Percentiles rank a stretch among this genome's conserved stretches.
Conservation (phyloP, 2,113 vertebrate species). For the Rhynchomys soricoides region DNA sequence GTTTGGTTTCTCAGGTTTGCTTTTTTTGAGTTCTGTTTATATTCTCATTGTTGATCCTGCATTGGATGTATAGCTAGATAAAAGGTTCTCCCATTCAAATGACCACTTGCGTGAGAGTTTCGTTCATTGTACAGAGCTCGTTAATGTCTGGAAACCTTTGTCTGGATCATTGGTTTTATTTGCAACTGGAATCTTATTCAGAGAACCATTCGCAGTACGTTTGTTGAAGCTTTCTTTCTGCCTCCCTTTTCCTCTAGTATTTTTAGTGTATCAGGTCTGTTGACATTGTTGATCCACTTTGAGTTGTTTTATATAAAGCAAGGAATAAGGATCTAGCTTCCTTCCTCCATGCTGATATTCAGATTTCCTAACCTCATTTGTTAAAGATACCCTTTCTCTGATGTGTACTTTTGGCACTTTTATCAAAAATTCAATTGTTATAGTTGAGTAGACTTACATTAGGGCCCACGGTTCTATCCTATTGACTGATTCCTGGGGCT, state of each 20-base stretch:
- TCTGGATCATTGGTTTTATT: not conserved
- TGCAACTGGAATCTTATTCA: not conserved
- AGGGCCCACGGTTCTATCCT: not conserved
- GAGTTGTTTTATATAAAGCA: not conserved
- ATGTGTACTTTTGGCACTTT: not conserved
- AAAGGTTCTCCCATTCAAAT: not conserved
- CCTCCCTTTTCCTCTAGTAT: not conserved
- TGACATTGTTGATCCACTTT: not conserved
- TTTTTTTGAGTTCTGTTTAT: not conserved
- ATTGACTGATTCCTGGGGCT: not conserved
- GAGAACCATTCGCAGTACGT: not conserved
- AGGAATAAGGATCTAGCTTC: not conserved
- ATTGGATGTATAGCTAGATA: not conserved
- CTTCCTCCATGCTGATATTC: not conserved
- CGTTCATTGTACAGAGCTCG: not conserved
- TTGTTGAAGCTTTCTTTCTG: not conserved
- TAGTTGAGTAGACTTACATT: not conserved
- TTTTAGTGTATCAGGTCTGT: not conserved
- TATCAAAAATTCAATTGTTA: not conserved
- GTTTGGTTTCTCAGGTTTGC: not conserved
- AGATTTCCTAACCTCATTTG: not conserved
- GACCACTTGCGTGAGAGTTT: not conserved
- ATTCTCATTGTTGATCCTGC: not conserved
- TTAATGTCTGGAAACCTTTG: not conserved
- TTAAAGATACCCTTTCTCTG: not conserved